phyloP scores from a whole-genome alignment of 2,113 vertebrate genomes.

The Barbus barbus region DNA sequence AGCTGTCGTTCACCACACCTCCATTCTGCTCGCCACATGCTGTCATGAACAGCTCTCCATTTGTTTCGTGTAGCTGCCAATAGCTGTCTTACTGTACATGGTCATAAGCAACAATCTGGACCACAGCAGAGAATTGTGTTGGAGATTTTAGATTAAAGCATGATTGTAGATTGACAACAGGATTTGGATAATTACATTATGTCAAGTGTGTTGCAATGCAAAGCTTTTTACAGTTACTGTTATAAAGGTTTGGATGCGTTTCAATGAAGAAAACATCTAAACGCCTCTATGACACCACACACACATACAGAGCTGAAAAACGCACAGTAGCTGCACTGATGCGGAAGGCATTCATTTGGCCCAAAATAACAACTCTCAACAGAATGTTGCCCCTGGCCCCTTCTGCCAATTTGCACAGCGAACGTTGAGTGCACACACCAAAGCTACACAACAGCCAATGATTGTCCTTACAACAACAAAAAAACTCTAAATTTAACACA shows the following conservation, averaged over 20 bases:
- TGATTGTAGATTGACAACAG: neutral
- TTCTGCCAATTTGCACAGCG: constrained; percentile 42
- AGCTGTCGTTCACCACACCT: constrained; percentile 47
- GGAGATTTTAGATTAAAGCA: neutral
- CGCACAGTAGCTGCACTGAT: constrained; percentile 44
- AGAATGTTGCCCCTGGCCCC: constrained; percentile 55
- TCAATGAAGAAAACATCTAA: constrained; percentile 31
- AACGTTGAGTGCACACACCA: constrained; percentile 31
- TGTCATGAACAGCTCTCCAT: constrained; percentile 45
- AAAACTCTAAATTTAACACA: neutral
- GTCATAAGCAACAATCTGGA: constrained; percentile 36
- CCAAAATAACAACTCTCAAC: constrained; percentile 56
- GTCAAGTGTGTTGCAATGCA: neutral
- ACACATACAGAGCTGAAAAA: constrained; percentile 17
- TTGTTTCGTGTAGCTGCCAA: constrained; percentile 31
- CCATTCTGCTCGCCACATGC: constrained; percentile 51
- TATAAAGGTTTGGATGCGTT: constrained; percentile 20
- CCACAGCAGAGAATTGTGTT: neutral
- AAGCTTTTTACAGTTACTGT: neutral
- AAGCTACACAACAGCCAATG: constrained; percentile 36
- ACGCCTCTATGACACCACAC: constrained; percentile 8
- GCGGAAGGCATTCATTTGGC: constrained; percentile 53
- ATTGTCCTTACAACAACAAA: constrained; percentile 1
- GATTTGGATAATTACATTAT: neutral
- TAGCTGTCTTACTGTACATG: constrained; percentile 33